phyloP scores from a whole-genome alignment of 2,888 invertebrate genomes.

The Merodon equestris region DNA sequence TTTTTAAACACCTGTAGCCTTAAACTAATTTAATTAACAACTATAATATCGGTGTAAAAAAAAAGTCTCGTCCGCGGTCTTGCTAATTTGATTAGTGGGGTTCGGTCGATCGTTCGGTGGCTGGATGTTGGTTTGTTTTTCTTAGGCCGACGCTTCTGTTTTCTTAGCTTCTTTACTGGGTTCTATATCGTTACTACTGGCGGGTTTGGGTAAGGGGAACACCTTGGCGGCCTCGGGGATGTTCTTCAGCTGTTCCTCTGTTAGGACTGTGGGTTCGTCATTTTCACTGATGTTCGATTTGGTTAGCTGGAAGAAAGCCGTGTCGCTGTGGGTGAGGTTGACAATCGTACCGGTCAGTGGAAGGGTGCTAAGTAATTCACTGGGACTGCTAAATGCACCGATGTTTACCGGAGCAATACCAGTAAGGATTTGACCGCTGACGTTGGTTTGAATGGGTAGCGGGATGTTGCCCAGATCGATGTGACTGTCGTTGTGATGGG shows the following conservation, averaged over 20 bases:
- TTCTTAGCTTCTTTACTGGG: conserved; percentile 42
- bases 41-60: conserved; percentile 23
- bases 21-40: conserved; percentile 44
- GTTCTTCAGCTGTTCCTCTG: conserved; percentile 70
- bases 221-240: conserved; percentile 73
- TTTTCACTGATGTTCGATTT: conserved; percentile 73
- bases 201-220: conserved; percentile 69
- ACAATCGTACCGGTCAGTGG: conserved; percentile 78
- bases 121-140: neutral
- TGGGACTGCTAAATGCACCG: conserved; percentile 77
- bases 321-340: conserved; percentile 78
- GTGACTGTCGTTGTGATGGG: conserved; percentile 79
- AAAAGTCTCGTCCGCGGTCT: conserved; percentile 31
- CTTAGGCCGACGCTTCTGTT: conserved; percentile 30
- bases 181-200: conserved; percentile 53
- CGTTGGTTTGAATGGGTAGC: conserved; percentile 80
- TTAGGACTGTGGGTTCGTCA: conserved; percentile 73
- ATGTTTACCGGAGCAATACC: conserved; percentile 80
- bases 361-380: conserved; percentile 75
- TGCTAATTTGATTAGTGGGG: conserved; percentile 27
- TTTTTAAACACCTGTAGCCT: neutral
- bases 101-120: conserved; percentile 4
- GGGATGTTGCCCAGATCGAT: conserved; percentile 81
- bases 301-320: conserved; percentile 76
- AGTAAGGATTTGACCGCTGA: conserved; percentile 80